These are phyloP conservation scores for Ethmia dodecea DNA, from an alignment of 2,888 invertebrate species.

Conservation along the genomic window DNA sequence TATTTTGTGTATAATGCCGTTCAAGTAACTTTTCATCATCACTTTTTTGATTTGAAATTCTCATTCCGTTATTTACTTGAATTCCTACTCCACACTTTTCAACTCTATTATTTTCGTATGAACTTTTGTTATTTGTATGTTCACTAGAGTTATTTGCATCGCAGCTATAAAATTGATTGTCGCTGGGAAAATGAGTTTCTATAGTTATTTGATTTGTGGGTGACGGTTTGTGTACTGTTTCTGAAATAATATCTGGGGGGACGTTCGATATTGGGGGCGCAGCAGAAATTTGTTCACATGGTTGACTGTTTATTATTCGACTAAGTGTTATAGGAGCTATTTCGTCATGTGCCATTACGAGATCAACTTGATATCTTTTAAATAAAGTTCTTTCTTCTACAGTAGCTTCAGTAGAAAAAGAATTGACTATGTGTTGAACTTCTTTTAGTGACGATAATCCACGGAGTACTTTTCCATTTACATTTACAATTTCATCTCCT, in stretches of 20 bases:
- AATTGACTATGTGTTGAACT: constrained; percentile 77
- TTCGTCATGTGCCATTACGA: constrained; percentile 81
- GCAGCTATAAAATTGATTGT: constrained; percentile 41
- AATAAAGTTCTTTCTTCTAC: constrained; percentile 52
- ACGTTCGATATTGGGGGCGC: constrained; percentile 37
- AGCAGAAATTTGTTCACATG: constrained; percentile 36
- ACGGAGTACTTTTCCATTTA: constrained; percentile 88
- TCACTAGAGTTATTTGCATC: constrained; percentile 29
- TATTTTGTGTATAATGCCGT: constrained; percentile 61
- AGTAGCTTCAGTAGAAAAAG: constrained; percentile 67
- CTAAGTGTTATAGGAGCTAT: constrained; percentile 73
- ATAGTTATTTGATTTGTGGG: constrained; percentile 61
- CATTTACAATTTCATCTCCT: constrained; percentile 93
- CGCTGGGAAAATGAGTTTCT: constrained; percentile 66
- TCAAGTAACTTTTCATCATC: constrained; percentile 73
- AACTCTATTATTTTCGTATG: constrained; percentile 30
- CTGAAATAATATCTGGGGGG: constrained; percentile 69
- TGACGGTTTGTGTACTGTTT: constrained; percentile 61
- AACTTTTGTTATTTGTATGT: constrained; percentile 29
- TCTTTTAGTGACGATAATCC: constrained; percentile 83
- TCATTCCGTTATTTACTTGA: constrained; percentile 46
- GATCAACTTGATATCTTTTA: constrained; percentile 74
- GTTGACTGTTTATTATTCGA: constrained; percentile 59
- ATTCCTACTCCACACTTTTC: constrained; percentile 52
- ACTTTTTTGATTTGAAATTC: constrained; percentile 63